Base-by-base conservation (phyloP, 2,888 invertebrate species). In the Latrodectus hesperus region DNA sequence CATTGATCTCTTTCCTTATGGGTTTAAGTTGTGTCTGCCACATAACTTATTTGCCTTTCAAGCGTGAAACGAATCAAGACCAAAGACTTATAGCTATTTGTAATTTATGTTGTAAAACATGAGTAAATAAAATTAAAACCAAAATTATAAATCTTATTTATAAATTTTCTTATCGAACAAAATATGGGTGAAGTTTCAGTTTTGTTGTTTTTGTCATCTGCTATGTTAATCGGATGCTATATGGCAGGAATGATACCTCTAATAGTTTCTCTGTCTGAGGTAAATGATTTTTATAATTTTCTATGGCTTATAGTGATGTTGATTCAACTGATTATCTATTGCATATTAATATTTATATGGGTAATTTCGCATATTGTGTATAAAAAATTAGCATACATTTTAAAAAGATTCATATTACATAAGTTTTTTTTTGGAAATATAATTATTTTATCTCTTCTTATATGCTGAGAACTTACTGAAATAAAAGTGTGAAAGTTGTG, bases 141-240 rank as follows among this genome's bases (percentile, higher is more conserved):
- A 74, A 16, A 78, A 22, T 51, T 17, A n/a, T 60, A 64, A 49
- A 10, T 72, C 17, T 53, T 8, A n/a, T 60, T 55, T 60, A 10
- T 64, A 51, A 22, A 64, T 11, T 53, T 80, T 51, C 55, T 26
- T 68, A 68, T 16, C 38, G 6, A 14, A 4, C 38, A 65, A 75
- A 89, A 52, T n/a, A 96, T 97, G 96, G 97, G 97, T 92, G 96
- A 96, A 91, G 96, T 96, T 75, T 93, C 95, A 90, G 95, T 98
- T 90, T 93, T 99, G 88, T 93, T 97, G 92, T 93, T 97, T 91
- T 93, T 99, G 74, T 96, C 95, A 83, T 91, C 97, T 91, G 97
- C 99, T 85, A 99, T 99, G 99, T 93, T 99, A 89, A 94, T 98
- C 84, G 99, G 99, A 1, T 98, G 98, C 82, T 99, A 98, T 93